Conservation (phyloP, 2,113 vertebrate species). For the Herpetotheres cachinnans region DNA sequence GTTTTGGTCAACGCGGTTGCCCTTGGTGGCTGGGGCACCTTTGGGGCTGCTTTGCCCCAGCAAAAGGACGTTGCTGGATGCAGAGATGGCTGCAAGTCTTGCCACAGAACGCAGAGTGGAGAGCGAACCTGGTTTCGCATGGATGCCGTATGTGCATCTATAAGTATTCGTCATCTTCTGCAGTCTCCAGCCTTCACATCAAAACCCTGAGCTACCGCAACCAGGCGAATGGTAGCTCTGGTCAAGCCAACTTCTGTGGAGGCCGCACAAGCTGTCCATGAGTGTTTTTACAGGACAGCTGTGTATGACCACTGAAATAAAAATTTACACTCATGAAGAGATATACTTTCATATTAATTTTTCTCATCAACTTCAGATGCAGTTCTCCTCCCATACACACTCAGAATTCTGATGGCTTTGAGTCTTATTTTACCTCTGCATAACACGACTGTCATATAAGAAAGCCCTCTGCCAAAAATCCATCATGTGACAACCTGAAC, state of each 20-base stretch:
- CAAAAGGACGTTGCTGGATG: background rate
- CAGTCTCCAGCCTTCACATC: background rate
- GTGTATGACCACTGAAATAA: background rate
- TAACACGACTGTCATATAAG: background rate
- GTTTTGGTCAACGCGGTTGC: fast-evolving
- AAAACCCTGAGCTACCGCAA: background rate
- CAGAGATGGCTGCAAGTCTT: background rate
- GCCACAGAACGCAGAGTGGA: background rate
- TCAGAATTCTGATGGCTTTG: background rate
- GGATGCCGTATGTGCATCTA: too few relatives aligned
- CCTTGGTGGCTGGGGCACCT: background rate
- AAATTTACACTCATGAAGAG: background rate
- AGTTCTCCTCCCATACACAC: background rate
- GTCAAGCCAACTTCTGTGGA: background rate
- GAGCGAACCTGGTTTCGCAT: background rate
- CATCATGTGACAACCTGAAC: background rate
- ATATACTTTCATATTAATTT: background rate
- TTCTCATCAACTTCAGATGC: background rate
- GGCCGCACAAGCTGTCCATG: background rate
- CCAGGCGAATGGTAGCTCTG: background rate
- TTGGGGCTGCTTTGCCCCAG: background rate
- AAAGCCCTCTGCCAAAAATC: background rate
- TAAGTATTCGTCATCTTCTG: background rate
- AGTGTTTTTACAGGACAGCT: background rate
- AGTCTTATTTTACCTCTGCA: background rate